Percentiles rank a stretch among this genome's conserved stretches.
Conservation (phyloP, 2,113 vertebrate species). For the Tetraodon nigroviridis region DNA sequence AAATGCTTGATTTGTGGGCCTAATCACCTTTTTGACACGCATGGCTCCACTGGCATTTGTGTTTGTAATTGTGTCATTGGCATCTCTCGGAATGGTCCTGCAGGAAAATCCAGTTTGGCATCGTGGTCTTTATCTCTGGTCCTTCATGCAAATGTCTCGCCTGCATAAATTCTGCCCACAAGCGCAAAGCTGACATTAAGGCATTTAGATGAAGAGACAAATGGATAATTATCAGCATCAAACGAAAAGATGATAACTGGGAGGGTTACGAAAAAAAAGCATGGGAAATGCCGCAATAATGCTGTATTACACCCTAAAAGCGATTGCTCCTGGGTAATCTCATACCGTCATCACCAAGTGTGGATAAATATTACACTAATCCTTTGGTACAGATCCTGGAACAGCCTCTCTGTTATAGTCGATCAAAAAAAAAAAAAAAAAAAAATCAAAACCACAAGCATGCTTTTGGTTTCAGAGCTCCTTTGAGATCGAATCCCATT, state of each 20-base stretch:
- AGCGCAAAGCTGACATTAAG: neutral
- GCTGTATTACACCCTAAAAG: no score
- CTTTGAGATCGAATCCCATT: slow-evolving; percentile 4
- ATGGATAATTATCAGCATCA: neutral
- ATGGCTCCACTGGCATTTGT: no score
- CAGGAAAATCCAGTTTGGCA: neutral
- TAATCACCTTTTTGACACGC: no score
- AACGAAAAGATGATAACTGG: no score
- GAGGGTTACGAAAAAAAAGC: neutral
- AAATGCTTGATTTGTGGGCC: no score
- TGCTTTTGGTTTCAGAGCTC: slow-evolving; percentile 8
- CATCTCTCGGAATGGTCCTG: neutral
- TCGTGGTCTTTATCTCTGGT: neutral
- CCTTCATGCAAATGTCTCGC: neutral
- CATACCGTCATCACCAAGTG: no score
- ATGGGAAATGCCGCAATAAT: no score
- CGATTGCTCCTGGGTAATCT: no score
- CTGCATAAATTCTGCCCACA: neutral
- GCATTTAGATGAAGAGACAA: no score
- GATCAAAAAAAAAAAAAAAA: no score
- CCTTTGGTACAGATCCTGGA: neutral
- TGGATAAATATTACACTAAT: neutral
- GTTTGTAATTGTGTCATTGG: no score
- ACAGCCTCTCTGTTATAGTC: neutral
- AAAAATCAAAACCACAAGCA: no score